Base-by-base conservation (phyloP, 2,888 invertebrate species). In the Girardia tigrina region DNA sequence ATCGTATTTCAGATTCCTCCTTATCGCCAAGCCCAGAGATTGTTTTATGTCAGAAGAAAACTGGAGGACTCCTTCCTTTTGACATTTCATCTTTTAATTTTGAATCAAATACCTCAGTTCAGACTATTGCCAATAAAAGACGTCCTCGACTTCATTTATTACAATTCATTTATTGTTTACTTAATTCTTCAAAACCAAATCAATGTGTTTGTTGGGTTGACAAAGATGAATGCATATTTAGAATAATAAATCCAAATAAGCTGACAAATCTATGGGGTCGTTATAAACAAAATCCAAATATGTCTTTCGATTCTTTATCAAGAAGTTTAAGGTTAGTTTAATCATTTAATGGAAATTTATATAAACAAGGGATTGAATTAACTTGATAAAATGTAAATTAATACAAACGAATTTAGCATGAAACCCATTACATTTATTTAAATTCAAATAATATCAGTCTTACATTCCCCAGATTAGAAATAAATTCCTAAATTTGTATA, bases 91-190 rank as follows among this genome's bases (percentile, higher is more conserved):
- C 56, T 56, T 56, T 56, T 16, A 56, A 56, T 56, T 56, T 56
- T 2, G 23, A n/a, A 8, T 56, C 56, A 16, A 56, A 56, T 56
- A 56, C 56, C 56, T 56, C 56, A 6, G n/a, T 56, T 6, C 56
- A 56, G n/a, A 20, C 56, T 12, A 56, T 56, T 4, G n/a, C 56
- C 6, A 56, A 56, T 23, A 56, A 56, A 56, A 56, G 56, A 56
- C 56, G 56, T 16, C 56, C 56, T 20, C n/a, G 56, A 56, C 23
- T 56, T n/a, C 76, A 76, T 75, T 56, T 76, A 27, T 28, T 76
- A n/a, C 76, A 76, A 14, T 76, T 76, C 69, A 76, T 76, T 76
- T 27, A 75, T 8, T 75, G 75, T 20, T 42, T 75, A 26, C 72
- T 75, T 6, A 75, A 73, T 28, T 29, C 29, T 4, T 8, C 71